These are phyloP conservation scores for Papilio helenus DNA, from an alignment of 1,140 invertebrate genomes.

Conservation along the genomic window DNA sequence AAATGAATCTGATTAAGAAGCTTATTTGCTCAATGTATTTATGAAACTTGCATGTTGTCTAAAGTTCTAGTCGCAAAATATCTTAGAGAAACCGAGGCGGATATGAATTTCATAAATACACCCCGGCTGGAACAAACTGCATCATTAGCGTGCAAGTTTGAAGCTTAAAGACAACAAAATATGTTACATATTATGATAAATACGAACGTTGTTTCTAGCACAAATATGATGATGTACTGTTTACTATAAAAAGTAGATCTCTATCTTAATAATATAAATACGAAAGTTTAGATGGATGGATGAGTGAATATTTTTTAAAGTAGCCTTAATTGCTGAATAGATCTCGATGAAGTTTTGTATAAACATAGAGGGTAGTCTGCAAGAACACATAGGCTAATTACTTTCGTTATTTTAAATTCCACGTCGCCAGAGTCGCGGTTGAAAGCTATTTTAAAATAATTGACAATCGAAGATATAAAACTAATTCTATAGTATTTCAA, in stretches of 20 bases:
- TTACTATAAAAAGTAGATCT: too few relatives aligned
- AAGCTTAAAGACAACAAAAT: conserved; percentile 21
- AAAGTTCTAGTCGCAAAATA: conserved; percentile 8
- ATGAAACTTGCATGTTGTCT: background rate
- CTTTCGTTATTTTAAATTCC: too few relatives aligned
- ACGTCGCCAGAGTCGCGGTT: too few relatives aligned
- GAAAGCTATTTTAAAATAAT: background rate
- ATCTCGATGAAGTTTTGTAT: too few relatives aligned
- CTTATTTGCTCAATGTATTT: background rate
- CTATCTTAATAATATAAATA: too few relatives aligned
- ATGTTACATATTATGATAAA: conserved; percentile 4
- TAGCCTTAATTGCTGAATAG: too few relatives aligned
- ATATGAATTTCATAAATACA: conserved; percentile 23
- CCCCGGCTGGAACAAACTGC: conserved; percentile 6
- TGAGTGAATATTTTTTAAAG: too few relatives aligned
- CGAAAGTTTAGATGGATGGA: too few relatives aligned
- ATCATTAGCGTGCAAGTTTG: conserved; percentile 10
- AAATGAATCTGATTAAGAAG: background rate
- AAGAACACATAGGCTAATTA: too few relatives aligned
- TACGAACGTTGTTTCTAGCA: background rate
- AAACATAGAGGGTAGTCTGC: too few relatives aligned
- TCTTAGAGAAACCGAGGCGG: background rate
- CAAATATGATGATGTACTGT: background rate
- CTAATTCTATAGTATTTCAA: conserved; percentile 10
- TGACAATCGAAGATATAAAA: background rate